Percentiles rank a stretch among this genome's conserved stretches.
Evolutionary conservation across 2,888 invertebrate species (phyloP).

Genomic region (Drosophila prolongata): DNA sequence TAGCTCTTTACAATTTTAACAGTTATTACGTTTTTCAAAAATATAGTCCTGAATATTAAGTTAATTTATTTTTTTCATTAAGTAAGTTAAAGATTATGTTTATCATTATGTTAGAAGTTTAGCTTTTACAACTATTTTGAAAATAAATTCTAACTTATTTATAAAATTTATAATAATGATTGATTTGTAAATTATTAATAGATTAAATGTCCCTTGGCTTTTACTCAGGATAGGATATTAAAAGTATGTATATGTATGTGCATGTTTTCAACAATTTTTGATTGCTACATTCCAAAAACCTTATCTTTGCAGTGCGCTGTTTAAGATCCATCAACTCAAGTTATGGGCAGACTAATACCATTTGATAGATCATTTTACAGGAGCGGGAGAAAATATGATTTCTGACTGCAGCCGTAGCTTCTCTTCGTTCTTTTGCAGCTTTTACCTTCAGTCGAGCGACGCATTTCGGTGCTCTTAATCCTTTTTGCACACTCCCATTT

Average conservation of each 20-base stretch:
- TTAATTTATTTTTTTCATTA: no score
- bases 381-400: constrained; percentile 19
- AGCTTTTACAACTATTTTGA: neutral
- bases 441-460: constrained; percentile 46
- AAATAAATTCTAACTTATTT: no score
- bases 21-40: no score
- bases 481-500: constrained; percentile 59
- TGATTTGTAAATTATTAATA: no score
- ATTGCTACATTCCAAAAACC: neutral
- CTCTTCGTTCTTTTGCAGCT: constrained; percentile 32
- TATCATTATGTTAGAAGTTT: no score
- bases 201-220: no score
- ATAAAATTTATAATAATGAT: no score
- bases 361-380: constrained; percentile 43
- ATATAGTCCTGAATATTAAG: no score
- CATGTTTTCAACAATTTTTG: neutral
- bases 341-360: constrained; percentile 29
- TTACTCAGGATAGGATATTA: no score
- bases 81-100: no score
- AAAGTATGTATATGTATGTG: no score
- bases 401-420: constrained; percentile 18
- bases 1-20: no score
- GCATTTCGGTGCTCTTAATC: constrained; percentile 70
- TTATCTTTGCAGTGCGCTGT: neutral
- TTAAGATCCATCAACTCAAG: constrained; percentile 11